Evolutionary conservation across 2,113 vertebrate species (phyloP).

Genomic region (Actenoides hombroni): DNA sequence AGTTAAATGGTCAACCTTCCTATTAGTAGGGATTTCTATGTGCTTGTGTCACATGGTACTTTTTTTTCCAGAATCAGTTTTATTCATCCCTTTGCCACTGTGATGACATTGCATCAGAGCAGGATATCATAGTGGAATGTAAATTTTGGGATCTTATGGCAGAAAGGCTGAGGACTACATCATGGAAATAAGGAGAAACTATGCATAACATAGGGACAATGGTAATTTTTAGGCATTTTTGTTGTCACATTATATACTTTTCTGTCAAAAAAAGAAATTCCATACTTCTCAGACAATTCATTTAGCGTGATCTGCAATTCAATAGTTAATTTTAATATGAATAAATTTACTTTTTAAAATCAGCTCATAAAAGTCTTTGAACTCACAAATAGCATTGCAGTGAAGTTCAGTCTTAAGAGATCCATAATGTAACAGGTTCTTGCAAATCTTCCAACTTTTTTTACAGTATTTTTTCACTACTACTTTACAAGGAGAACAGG

Average conservation of each 20-base stretch:
- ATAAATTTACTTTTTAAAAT: not conserved
- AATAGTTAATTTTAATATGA: not conserved
- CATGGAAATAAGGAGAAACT: not conserved
- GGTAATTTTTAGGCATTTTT: not conserved
- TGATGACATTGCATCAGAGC: not conserved
- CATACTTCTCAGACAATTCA: not conserved
- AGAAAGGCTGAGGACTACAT: not conserved
- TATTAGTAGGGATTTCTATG: not conserved
- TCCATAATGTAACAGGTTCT: not conserved
- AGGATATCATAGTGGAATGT: not conserved
- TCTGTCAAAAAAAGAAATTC: not conserved
- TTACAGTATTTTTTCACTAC: not conserved
- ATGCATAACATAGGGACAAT: not conserved
- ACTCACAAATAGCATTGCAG: not conserved
- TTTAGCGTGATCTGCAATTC: not conserved
- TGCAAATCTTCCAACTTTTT: not conserved
- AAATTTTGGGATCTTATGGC: not conserved
- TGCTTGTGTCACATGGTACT: not conserved
- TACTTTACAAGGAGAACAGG: not conserved
- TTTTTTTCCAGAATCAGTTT: not conserved
- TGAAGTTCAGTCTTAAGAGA: not conserved
- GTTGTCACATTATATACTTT: not conserved
- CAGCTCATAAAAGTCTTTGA: not conserved
- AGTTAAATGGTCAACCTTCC: not conserved
- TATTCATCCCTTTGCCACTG: not conserved